phyloP scores from a whole-genome alignment of 2,797 vertebrate species.

The Graptemys geographica region DNA sequence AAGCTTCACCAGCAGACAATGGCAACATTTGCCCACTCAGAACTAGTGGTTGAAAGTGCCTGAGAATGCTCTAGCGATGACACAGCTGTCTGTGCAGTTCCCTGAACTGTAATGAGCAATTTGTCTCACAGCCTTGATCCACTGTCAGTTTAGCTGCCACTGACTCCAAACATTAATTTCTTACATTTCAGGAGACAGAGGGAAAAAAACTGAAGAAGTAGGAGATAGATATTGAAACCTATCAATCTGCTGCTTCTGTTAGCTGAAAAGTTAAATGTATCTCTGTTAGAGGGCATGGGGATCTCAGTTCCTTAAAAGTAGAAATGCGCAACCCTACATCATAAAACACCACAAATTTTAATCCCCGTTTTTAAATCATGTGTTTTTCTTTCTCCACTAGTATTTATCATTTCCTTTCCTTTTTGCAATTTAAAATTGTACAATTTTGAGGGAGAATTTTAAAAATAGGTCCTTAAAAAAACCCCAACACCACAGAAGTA shows the following conservation, averaged over 20 bases:
- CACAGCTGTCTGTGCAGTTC: slow-evolving; percentile 62
- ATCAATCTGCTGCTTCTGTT: slow-evolving; percentile 18
- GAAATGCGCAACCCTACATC: neutral
- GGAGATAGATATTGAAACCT: neutral
- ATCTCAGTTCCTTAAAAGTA: neutral
- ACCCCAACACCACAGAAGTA: neutral
- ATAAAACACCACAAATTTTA: neutral
- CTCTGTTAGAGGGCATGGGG: neutral
- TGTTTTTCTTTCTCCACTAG: neutral
- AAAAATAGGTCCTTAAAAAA: neutral
- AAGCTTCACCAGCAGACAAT: neutral
- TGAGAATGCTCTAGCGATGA: neutral
- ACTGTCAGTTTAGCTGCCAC: slow-evolving; percentile 71
- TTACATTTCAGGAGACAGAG: slow-evolving; percentile 52
- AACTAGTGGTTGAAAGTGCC: neutral
- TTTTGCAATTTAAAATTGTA: neutral
- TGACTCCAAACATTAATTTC: slow-evolving; percentile 74
- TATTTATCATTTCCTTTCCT: neutral
- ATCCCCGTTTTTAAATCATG: neutral
- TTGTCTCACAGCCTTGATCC: slow-evolving; percentile 78
- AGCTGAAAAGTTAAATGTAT: neutral
- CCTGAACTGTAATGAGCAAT: slow-evolving; percentile 77
- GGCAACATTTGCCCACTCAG: slow-evolving; percentile 11
- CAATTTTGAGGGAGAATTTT: neutral
- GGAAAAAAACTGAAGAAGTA: neutral